phyloP scores from a whole-genome alignment of 2,888 invertebrate species.

The Tetragonula carbonaria region DNA sequence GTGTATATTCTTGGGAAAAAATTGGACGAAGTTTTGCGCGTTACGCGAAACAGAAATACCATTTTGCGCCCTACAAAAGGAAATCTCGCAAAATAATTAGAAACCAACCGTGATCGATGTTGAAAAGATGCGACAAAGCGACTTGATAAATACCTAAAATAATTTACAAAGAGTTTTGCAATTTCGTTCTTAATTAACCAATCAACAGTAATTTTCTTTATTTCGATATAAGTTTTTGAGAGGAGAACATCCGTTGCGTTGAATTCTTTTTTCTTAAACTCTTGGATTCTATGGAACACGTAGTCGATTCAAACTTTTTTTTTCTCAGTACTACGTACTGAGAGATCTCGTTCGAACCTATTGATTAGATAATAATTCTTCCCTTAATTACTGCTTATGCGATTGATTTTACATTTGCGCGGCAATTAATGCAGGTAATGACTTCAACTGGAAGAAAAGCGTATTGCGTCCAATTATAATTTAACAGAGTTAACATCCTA shows the following conservation, averaged over 20 bases:
- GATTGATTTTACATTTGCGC: slow-evolving; percentile 24
- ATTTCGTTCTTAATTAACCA: too few relatives aligned
- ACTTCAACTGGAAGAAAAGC: slow-evolving; percentile 24
- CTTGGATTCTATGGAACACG: neutral
- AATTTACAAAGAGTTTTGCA: too few relatives aligned
- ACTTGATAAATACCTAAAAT: too few relatives aligned
- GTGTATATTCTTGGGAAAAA: neutral
- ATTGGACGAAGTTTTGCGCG: neutral
- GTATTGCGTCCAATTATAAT: neutral
- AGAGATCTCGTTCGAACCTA: neutral
- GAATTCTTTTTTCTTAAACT: neutral
- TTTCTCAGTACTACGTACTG: too few relatives aligned
- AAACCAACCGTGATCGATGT: too few relatives aligned
- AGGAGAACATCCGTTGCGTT: too few relatives aligned
- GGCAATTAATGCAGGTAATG: neutral
- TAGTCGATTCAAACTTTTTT: neutral
- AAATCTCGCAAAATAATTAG: neutral
- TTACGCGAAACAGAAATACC: neutral
- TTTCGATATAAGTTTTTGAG: too few relatives aligned
- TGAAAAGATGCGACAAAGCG: too few relatives aligned
- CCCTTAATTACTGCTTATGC: slow-evolving; percentile 27
- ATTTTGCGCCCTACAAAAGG: neutral
- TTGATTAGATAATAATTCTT: slow-evolving; percentile 39
- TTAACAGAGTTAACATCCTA: slow-evolving; percentile 6
- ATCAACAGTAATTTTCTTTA: too few relatives aligned